Evolutionary conservation across 2,888 invertebrate genomes (phyloP), one percentile per base, ranked within the genome.

Genomic region (Gortyna flavago): DNA sequence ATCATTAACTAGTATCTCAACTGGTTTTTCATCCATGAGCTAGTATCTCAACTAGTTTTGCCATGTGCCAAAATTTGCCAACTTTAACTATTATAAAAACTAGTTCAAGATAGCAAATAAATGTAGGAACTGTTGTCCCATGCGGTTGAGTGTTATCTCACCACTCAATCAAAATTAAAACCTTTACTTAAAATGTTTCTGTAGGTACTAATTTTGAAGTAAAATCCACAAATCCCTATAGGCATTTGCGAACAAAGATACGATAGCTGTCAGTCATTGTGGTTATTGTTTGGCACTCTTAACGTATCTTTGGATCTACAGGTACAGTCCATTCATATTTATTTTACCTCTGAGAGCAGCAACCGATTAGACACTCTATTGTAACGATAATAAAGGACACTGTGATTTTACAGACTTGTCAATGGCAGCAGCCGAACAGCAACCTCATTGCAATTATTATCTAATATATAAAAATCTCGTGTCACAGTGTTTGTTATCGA

Each of bases 141-240:
- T 21, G 78, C 59, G 64, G 9, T 51, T 11, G 16, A 64, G n/a
- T 77, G 41, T 59, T 35, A 83, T 69, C 57, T 65, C 48, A 65
- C 35, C n/a, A 70, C 69, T 80, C 78, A 51, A 77, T 74, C 81
- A 51, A 51, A 79, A 81, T 81, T 66, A 29, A 81, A 66, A 54
- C 69, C 51, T 62, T 32, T 29, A 44, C 44, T 83, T 35, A 32
- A 65, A 69, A 61, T 65, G 51, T 69, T 59, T 65, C 44, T 70
- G n/a, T 25, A 67, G 67, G n/a, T 25, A 67, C 59, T 71, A 59
- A 71, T 79, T 71, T 32, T 51, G 32, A 44, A 70, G 72, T 66
- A 71, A 64, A 51, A 80, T 80, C 68, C 75, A n/a, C 65, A 72
- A 83, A 61, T 75, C 85, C 72, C 85, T 59, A 25, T 16, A 57